phyloP scores from a whole-genome alignment of 1,140 invertebrate species.

The Ips nitidus region DNA sequence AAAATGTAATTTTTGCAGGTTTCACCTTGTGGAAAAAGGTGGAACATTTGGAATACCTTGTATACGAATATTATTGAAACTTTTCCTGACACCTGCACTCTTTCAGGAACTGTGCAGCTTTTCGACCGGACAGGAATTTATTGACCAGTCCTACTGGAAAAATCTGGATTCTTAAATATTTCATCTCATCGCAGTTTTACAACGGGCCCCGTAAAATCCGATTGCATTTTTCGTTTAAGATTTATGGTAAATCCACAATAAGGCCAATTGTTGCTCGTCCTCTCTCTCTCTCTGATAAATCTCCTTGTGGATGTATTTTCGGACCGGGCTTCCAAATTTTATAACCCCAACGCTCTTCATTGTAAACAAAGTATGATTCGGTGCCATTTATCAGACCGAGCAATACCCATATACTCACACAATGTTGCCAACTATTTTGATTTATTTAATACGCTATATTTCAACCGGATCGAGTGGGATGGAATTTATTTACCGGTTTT shows the following conservation, averaged over 20 bases:
- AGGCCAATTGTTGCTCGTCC: conserved; percentile 21
- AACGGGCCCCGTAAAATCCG: conserved; percentile 11
- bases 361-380: conserved; percentile 15
- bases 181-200: conserved; percentile 12
- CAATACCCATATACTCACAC: neutral
- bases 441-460: neutral
- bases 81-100: too few relatives aligned
- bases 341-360: conserved; percentile 1
- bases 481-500: too few relatives aligned
- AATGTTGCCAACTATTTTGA: conserved; percentile 4
- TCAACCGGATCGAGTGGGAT: too few relatives aligned
- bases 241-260: conserved; percentile 16
- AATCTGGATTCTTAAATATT: conserved; percentile 17
- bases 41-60: too few relatives aligned
- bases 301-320: conserved; percentile 6
- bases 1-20: too few relatives aligned
- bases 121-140: too few relatives aligned
- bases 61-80: too few relatives aligned
- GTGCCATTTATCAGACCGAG: neutral
- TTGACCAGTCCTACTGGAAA: neutral
- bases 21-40: too few relatives aligned
- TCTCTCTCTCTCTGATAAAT: conserved; percentile 12
- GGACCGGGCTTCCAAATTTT: conserved; percentile 9
- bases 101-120: too few relatives aligned
- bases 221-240: conserved; percentile 24